phyloP scores from a whole-genome alignment of 2,888 invertebrate species.

The Chrysopilus asiliformis region DNA sequence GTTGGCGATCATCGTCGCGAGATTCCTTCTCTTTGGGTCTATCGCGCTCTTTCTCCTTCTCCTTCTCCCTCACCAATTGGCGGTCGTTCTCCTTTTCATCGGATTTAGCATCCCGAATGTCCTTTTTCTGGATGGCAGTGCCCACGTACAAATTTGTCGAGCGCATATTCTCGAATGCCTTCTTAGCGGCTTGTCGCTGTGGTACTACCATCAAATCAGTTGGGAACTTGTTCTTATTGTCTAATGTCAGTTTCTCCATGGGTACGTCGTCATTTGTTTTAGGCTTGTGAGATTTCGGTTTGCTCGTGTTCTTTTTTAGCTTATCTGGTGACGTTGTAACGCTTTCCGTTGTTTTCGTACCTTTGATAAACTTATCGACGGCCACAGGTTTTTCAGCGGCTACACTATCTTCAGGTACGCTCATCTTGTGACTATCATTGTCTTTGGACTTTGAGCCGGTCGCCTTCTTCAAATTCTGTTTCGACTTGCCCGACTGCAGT shows the following conservation, averaged over 20 bases:
- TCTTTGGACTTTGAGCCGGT: neutral
- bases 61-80: conserved; percentile 11
- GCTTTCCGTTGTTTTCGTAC: neutral
- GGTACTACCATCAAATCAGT: conserved; percentile 71
- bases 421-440: neutral
- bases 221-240: conserved; percentile 41
- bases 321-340: conserved; percentile 16
- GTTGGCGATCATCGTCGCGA: conserved; percentile 34
- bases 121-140: conserved; percentile 10
- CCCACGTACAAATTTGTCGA: conserved; percentile 41
- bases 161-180: conserved; percentile 77
- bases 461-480: conserved; percentile 7
- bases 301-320: neutral
- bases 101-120: conserved; percentile 6
- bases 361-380: neutral
- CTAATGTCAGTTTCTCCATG: conserved; percentile 3
- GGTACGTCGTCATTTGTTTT: conserved; percentile 4
- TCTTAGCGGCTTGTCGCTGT: conserved; percentile 80
- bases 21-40: conserved; percentile 29
- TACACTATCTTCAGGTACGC: neutral
- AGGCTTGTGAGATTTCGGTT: conserved; percentile 2
- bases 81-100: conserved; percentile 17
- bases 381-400: conserved; percentile 4
- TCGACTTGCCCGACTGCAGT: conserved; percentile 29
- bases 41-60: conserved; percentile 25